These are phyloP conservation scores for Leptinotarsa tumamoca DNA, from an alignment of 2,888 invertebrate species.

Conservation along the genomic window DNA sequence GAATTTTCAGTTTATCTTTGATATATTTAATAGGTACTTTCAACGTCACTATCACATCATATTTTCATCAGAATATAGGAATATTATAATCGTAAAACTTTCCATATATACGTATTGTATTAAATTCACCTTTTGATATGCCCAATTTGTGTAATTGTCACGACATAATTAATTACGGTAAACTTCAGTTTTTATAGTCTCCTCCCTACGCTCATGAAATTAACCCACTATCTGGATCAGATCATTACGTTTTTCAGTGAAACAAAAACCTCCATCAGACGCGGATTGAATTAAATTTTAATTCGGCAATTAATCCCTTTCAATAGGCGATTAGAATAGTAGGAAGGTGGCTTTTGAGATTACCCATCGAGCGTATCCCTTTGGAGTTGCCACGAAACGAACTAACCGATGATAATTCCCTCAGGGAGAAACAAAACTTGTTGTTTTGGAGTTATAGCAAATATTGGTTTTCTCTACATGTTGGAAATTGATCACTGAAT, in stretches of 20 bases:
- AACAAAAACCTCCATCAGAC: constrained; percentile 15
- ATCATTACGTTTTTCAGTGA: constrained; percentile 12
- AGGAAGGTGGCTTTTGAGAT: constrained; percentile 41
- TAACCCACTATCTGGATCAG: constrained; percentile 10
- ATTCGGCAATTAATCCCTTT: constrained; percentile 48
- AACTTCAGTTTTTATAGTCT: neutral
- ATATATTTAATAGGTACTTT: no score
- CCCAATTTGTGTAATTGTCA: no score
- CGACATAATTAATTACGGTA: neutral
- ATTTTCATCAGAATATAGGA: no score
- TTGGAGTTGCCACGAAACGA: constrained; percentile 40
- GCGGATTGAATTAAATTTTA: constrained; percentile 39
- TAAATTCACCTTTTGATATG: no score
- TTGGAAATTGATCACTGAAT: no score
- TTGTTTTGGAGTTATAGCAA: constrained; percentile 18
- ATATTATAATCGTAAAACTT: no score
- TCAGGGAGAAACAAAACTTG: constrained; percentile 22
- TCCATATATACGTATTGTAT: no score
- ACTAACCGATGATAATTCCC: constrained; percentile 29
- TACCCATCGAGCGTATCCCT: constrained; percentile 46
- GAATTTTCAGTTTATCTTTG: no score
- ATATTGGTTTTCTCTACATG: constrained; percentile 1
- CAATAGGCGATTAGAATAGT: constrained; percentile 46
- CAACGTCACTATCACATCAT: no score
- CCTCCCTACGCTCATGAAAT: neutral